Base-by-base conservation (phyloP, 2,797 vertebrate genomes). In the Chloroceryle inda region DNA sequence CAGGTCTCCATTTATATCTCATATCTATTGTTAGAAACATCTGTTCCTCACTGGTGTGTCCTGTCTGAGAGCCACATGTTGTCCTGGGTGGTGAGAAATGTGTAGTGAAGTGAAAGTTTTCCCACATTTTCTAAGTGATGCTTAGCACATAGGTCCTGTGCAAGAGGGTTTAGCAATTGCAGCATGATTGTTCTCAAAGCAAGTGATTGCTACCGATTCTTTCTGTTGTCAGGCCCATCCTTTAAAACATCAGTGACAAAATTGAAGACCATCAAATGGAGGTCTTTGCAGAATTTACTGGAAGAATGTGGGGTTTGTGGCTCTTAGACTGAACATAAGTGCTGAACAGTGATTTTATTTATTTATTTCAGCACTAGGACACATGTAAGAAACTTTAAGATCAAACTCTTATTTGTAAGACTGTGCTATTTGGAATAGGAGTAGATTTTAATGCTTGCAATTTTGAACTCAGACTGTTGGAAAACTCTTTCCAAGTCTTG, bases 91-190 rank as follows among this genome's bases (percentile, higher is more conserved):
- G 3, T 33, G 6, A 74, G 26, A 40, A 22, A 21, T 29, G 8
- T 15, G 17, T 3, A 16, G 6, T 88, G 29, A 73, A 6, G 11
- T 31, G 3, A 29, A 11, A 0, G 0, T 6, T 55, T 40, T 11
- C 26, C 13, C 3, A 3, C 3, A 6, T 45, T 71, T 83, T 42
- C 24, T 47, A 11, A 35, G 10, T 9, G 9, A 10, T 2, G 2
- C 11, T 71, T 12, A 42, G 18, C 0, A 0, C 0, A 0, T 26
- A 18, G 37, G 17, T 8, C 79, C 19, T 23, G 12, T 47, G 29
- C 10, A 11, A 52, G 33, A 19, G 33, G 9, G 8, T 66, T 84
- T 61, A 55, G n/a, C n/a, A 22, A 11, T 10, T 24, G 9, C 10
- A n/a, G 40, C 22, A 2, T 24, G 16, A 10, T 29, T 26, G 2